These are phyloP conservation scores for Tympanuchus pallidicinctus DNA, from an alignment of 2,113 vertebrate species.

Conservation along the genomic window DNA sequence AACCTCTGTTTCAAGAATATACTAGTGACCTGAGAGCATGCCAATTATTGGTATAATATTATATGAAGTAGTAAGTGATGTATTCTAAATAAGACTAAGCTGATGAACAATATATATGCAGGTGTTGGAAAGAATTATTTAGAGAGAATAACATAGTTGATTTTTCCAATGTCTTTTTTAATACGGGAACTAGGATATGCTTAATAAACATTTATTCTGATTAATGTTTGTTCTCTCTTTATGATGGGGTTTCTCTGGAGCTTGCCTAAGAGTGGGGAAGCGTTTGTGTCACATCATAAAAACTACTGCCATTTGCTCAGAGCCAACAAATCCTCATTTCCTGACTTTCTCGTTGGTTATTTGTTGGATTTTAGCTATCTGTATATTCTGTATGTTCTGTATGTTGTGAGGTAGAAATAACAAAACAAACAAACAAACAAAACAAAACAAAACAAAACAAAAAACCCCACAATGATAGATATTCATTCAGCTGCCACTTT, in stretches of 20 bases:
- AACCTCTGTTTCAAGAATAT: slow-evolving; percentile 1
- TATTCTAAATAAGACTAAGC: background rate
- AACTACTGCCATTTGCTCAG: background rate
- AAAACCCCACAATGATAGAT: background rate
- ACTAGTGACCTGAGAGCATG: background rate
- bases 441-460: background rate
- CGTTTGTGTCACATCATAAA: background rate
- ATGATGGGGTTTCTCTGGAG: background rate
- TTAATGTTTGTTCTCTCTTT: background rate
- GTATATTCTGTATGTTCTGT: background rate
- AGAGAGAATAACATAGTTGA: background rate
- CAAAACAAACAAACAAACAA: no score
- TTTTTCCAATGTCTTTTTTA: background rate
- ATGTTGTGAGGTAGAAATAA: background rate
- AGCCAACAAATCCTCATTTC: background rate
- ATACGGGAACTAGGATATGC: background rate
- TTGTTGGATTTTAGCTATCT: background rate
- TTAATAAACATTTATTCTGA: background rate
- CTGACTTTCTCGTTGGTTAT: background rate
- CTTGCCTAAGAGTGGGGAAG: background rate
- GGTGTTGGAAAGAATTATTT: background rate
- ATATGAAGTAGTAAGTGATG: background rate
- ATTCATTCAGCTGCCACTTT: background rate
- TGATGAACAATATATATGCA: background rate
- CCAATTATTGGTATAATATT: background rate